These are phyloP conservation scores for Amblyjoppa fuscipennis DNA, from an alignment of 2,888 invertebrate species.

Conservation along the genomic window DNA sequence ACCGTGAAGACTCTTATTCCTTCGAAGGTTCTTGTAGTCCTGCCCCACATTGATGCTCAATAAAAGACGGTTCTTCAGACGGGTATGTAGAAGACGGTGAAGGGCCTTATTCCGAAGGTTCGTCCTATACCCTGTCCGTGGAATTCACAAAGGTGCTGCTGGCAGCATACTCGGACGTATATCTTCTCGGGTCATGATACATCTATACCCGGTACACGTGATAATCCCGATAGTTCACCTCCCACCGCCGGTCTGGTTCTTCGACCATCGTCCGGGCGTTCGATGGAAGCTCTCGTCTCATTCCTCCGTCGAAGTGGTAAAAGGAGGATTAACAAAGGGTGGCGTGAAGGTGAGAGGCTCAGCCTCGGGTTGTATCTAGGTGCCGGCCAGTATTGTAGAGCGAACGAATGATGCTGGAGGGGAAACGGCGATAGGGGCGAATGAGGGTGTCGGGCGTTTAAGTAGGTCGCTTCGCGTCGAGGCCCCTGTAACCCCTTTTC, in stretches of 20 bases:
- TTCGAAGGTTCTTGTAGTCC: neutral
- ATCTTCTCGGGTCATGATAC: neutral
- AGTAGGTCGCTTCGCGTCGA: conserved; percentile 69
- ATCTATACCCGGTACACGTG: neutral
- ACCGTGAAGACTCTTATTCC: too few relatives aligned
- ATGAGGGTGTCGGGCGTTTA: conserved; percentile 62
- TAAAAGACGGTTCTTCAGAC: too few relatives aligned
- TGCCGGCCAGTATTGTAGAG: conserved; percentile 3
- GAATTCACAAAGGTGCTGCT: conserved; percentile 45
- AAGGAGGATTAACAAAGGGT: conserved; percentile 61
- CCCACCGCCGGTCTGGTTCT: conserved; percentile 12
- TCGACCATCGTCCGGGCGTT: conserved; percentile 49
- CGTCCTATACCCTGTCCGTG: neutral
- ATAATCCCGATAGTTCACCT: conserved; percentile 51
- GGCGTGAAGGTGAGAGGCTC: conserved; percentile 60
- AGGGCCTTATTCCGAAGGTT: conserved; percentile 2
- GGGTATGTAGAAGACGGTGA: conserved; percentile 8
- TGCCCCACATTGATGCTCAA: too few relatives aligned
- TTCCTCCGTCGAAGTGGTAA: conserved; percentile 21
- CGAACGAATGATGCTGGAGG: conserved; percentile 40
- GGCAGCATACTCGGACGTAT: conserved; percentile 32
- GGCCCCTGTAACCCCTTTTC: conserved; percentile 4
- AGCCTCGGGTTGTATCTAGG: conserved; percentile 20
- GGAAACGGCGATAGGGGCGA: conserved; percentile 44
- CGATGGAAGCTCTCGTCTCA: conserved; percentile 30